phyloP scores from a whole-genome alignment of 2,888 invertebrate genomes.

The Microchrysa polita region DNA sequence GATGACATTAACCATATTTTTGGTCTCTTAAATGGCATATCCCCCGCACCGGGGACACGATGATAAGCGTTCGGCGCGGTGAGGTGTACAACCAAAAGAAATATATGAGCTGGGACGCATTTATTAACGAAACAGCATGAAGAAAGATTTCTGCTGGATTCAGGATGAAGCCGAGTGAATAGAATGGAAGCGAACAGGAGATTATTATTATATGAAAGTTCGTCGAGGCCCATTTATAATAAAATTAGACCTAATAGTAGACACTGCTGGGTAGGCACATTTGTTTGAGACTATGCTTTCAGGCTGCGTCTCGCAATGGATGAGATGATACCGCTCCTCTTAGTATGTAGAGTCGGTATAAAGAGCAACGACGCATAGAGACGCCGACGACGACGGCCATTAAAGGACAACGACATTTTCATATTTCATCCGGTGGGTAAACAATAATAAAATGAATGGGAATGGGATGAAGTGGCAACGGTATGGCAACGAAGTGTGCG shows the following conservation, averaged over 20 bases:
- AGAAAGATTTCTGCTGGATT: slow-evolving; percentile 1
- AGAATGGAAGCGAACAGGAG: not conserved
- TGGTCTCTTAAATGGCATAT: not conserved
- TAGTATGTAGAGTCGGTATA: too few relatives aligned
- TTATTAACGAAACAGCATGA: slow-evolving; percentile 2
- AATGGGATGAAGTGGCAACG: not conserved
- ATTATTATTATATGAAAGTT: slow-evolving; percentile 2
- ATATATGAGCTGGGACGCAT: not conserved
- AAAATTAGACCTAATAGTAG: slow-evolving; percentile 3
- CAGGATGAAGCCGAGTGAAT: not conserved
- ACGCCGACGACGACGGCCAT: too few relatives aligned
- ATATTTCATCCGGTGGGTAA: not conserved
- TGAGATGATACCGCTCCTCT: too few relatives aligned
- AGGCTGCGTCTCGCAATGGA: not conserved
- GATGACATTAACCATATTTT: not conserved
- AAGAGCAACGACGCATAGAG: not conserved
- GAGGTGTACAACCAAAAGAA: too few relatives aligned
- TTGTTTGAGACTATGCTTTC: not conserved
- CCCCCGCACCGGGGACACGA: not conserved
- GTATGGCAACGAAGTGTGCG: too few relatives aligned
- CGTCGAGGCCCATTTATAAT: not conserved
- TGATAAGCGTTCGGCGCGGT: too few relatives aligned
- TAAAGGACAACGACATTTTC: slow-evolving; percentile 6
- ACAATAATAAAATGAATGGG: not conserved
- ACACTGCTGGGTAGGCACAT: not conserved